Percentiles rank a stretch among this genome's conserved stretches.
These are phyloP conservation scores for Parasteatoda lunata DNA, from an alignment of 2,888 invertebrate species.

Conservation along the genomic window DNA sequence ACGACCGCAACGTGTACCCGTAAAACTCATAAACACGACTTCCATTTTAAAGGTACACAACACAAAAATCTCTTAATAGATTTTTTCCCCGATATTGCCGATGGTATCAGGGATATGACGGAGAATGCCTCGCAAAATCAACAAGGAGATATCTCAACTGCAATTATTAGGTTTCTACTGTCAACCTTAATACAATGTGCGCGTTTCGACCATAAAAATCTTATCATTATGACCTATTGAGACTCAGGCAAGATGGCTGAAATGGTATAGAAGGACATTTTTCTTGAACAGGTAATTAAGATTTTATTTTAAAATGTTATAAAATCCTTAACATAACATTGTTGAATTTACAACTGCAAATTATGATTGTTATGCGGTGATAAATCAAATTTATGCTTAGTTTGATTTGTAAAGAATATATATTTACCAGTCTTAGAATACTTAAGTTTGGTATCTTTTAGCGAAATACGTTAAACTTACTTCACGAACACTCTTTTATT, in stretches of 20 bases:
- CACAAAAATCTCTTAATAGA: background rate
- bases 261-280: background rate
- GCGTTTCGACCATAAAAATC: background rate
- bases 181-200: background rate
- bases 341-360: too few relatives aligned
- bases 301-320: background rate
- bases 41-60: background rate
- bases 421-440: too few relatives aligned
- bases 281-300: background rate
- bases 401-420: too few relatives aligned
- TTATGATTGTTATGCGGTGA: too few relatives aligned
- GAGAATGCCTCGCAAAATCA: background rate
- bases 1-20: too few relatives aligned
- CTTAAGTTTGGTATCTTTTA: too few relatives aligned
- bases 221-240: conserved; percentile 1
- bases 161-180: too few relatives aligned
- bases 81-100: background rate
- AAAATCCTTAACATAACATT: too few relatives aligned
- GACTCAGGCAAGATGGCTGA: background rate
- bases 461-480: too few relatives aligned
- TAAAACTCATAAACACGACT: background rate
- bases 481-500: too few relatives aligned
- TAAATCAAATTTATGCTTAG: too few relatives aligned
- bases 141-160: background rate
- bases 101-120: background rate